Percentiles rank a stretch among this genome's conserved stretches.
These are phyloP conservation scores for Thereva nobilitata DNA, from an alignment of 2,888 invertebrate species.

Conservation along the genomic window DNA sequence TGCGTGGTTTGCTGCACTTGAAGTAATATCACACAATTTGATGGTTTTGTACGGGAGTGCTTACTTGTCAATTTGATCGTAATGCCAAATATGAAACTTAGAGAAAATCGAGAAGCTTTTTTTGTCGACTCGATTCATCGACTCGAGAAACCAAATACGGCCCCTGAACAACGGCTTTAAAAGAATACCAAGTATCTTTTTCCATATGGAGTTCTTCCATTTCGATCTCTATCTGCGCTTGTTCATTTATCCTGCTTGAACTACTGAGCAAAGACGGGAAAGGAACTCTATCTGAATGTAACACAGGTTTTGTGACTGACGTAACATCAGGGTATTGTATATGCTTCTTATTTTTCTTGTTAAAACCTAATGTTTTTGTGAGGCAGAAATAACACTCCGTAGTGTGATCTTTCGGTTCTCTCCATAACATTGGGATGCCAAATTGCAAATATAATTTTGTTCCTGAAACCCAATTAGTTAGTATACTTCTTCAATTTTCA, in stretches of 20 bases:
- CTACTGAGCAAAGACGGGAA: neutral
- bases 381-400: neutral
- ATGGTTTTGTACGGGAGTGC: too few species aligned
- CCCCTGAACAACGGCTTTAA: too few species aligned
- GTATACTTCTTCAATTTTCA: too few species aligned
- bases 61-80: too few species aligned
- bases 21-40: too few species aligned
- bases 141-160: too few species aligned
- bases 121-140: too few species aligned
- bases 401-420: neutral
- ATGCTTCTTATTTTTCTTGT: neutral
- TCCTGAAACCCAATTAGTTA: neutral
- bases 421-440: neutral
- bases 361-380: neutral
- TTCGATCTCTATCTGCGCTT: neutral
- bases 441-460: neutral
- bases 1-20: too few species aligned
- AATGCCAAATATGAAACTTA: too few species aligned
- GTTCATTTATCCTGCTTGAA: too few species aligned
- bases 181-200: too few species aligned
- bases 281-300: neutral
- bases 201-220: neutral
- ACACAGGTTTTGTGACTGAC: neutral
- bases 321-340: neutral
- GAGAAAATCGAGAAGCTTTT: too few species aligned